Percentiles rank a stretch among this genome's conserved stretches.
Conservation (phyloP, 2,888 invertebrate genomes). For the Eupithecia inturbata region DNA sequence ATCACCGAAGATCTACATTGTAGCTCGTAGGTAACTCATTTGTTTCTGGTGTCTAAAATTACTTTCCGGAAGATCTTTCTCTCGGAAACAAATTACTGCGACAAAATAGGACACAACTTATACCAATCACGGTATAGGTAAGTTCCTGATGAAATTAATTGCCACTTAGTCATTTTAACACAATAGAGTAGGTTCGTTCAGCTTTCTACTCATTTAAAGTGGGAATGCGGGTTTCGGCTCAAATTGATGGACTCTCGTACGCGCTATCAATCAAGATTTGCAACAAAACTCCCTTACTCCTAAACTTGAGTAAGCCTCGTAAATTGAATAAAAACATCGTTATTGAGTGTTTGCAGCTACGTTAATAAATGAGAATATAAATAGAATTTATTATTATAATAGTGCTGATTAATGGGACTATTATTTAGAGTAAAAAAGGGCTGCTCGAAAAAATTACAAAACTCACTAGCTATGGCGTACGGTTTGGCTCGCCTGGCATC, state of each 20-base stretch:
- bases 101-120: not conserved
- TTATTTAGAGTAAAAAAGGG: slow-evolving; percentile 13
- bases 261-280: slow-evolving; percentile 79
- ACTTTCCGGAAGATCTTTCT: not conserved
- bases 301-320: slow-evolving; percentile 64
- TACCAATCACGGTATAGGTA: not conserved
- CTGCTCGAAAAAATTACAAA: slow-evolving; percentile 7
- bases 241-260: slow-evolving; percentile 72
- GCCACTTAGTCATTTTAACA: slow-evolving; percentile 28
- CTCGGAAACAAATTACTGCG: not conserved
- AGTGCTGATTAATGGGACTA: slow-evolving; percentile 18
- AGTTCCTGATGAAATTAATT: slow-evolving; percentile 4
- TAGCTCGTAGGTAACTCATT: not conserved
- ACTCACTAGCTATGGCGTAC: not conserved
- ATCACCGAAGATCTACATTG: not conserved
- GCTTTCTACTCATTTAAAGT: slow-evolving; percentile 58
- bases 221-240: slow-evolving; percentile 66
- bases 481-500: not conserved
- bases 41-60: not conserved
- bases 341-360: slow-evolving; percentile 42
- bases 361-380: slow-evolving; percentile 40
- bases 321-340: slow-evolving; percentile 74
- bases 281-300: slow-evolving; percentile 64
- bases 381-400: slow-evolving; percentile 28
- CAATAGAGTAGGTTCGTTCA: slow-evolving; percentile 46